These are phyloP conservation scores for Muscicapa striata DNA, from an alignment of 2,797 vertebrate species.

Conservation along the genomic window DNA sequence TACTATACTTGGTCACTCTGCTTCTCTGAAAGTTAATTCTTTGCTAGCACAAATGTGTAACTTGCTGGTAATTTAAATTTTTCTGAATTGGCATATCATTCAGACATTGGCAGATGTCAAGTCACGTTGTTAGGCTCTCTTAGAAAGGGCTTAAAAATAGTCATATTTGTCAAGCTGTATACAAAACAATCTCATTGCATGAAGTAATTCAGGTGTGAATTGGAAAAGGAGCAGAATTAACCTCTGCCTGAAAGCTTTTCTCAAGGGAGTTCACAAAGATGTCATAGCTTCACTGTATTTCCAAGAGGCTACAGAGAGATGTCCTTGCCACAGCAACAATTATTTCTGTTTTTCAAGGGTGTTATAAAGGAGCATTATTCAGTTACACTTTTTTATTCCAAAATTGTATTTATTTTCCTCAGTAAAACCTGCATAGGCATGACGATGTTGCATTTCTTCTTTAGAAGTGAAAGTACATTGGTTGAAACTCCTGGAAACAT, in stretches of 20 bases:
- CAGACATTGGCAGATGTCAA: neutral
- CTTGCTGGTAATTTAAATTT: neutral
- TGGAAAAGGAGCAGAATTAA: neutral
- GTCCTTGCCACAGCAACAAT: neutral
- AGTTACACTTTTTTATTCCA: neutral
- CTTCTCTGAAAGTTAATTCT: neutral
- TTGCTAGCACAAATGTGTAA: rapidly evolving
- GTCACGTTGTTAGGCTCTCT: neutral
- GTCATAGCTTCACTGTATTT: neutral
- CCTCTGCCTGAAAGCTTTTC: neutral
- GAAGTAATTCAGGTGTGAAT: neutral
- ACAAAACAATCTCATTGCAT: neutral
- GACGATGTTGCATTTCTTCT: neutral
- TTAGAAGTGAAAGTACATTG: neutral
- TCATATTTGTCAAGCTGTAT: neutral
- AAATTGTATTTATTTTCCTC: neutral
- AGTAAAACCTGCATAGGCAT: neutral
- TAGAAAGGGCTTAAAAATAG: neutral
- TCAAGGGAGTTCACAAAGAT: neutral
- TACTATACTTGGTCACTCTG: neutral
- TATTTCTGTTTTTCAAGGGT: neutral
- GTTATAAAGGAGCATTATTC: neutral
- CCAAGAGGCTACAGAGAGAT: neutral
- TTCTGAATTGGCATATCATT: neutral
- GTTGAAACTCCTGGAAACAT: neutral